Percentiles rank a stretch among this genome's conserved stretches.
phyloP scores from a whole-genome alignment of 2,113 vertebrate species.

The Daphoenositta chrysoptera region DNA sequence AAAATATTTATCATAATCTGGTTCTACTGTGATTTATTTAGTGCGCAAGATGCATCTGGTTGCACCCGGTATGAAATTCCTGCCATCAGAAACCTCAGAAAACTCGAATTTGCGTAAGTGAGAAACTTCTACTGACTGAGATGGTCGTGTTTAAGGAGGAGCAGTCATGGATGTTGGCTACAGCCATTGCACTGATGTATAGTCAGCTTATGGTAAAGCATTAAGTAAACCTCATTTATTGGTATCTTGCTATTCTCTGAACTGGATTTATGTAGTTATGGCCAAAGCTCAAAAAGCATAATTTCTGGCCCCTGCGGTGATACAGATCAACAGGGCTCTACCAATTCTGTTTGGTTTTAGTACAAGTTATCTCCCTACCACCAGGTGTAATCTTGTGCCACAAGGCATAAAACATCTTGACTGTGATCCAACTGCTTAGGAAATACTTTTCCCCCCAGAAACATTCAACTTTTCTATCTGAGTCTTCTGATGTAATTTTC shows the following conservation, averaged over 20 bases:
- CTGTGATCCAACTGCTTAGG: neutral
- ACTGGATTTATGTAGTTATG: neutral
- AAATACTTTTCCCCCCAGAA: neutral
- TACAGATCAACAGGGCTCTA: neutral
- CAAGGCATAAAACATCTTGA: neutral
- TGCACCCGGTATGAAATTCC: constrained; percentile 67
- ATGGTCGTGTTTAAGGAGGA: neutral
- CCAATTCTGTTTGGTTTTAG: neutral
- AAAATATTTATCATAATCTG: neutral
- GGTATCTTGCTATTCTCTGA: neutral
- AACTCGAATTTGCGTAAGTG: constrained; percentile 84
- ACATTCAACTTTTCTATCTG: neutral
- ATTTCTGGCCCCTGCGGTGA: neutral
- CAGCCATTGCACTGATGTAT: neutral
- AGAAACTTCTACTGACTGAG: neutral
- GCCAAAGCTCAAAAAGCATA: neutral
- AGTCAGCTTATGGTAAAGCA: neutral
- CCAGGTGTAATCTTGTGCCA: neutral
- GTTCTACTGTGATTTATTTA: constrained; percentile 8
- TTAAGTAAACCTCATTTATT: neutral
- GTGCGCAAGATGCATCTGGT: neutral
- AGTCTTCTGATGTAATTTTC: neutral
- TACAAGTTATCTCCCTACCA: neutral
- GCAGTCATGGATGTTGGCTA: neutral
- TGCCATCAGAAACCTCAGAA: constrained; percentile 80